Evolutionary conservation across 1,140 invertebrate species (phyloP).

Genomic region (Lethocerus indicus): DNA sequence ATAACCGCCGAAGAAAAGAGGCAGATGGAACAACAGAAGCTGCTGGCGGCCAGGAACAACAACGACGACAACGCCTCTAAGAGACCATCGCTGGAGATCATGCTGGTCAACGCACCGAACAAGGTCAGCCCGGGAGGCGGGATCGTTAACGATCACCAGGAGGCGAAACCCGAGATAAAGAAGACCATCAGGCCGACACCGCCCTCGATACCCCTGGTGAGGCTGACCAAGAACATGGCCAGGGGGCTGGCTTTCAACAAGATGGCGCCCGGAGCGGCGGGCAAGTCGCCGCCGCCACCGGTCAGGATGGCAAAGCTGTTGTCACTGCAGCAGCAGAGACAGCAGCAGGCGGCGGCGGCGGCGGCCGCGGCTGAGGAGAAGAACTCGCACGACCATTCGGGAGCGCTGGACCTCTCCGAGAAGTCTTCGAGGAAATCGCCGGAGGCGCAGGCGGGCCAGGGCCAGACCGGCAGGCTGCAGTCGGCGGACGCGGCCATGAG

Average conservation of each 20-base stretch:
- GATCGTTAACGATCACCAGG: no score
- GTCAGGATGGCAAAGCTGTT: neutral
- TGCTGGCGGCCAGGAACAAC: slow-evolving; percentile 12
- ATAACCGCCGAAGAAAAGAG: slow-evolving; percentile 20
- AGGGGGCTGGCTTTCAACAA: neutral
- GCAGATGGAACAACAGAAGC: slow-evolving; percentile 19
- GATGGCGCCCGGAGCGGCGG: no score
- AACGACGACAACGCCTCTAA: slow-evolving; percentile 13
- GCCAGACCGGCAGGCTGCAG: slow-evolving; percentile 5
- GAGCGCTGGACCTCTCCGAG: slow-evolving; percentile 21
- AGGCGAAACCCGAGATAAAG: slow-evolving; percentile 6
- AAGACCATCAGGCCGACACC: slow-evolving; percentile 9
- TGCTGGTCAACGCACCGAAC: slow-evolving; percentile 19
- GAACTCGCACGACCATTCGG: no score
- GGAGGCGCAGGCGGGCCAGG: slow-evolving; percentile 1
- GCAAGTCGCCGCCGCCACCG: neutral
- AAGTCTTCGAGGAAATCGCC: slow-evolving; percentile 19
- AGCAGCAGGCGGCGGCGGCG: no score
- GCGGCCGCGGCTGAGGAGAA: slow-evolving; percentile 7
- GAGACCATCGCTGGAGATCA: slow-evolving; percentile 21
- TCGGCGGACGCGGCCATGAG: no score
- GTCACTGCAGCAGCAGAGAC: slow-evolving; percentile 10
- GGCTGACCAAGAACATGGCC: slow-evolving; percentile 6
- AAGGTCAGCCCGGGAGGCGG: no score
- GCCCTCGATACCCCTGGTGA: slow-evolving; percentile 7